Percentiles rank a stretch among this genome's conserved stretches.
Evolutionary conservation across 2,888 invertebrate species (phyloP).

Genomic region (Parnassius mnemosyne): DNA sequence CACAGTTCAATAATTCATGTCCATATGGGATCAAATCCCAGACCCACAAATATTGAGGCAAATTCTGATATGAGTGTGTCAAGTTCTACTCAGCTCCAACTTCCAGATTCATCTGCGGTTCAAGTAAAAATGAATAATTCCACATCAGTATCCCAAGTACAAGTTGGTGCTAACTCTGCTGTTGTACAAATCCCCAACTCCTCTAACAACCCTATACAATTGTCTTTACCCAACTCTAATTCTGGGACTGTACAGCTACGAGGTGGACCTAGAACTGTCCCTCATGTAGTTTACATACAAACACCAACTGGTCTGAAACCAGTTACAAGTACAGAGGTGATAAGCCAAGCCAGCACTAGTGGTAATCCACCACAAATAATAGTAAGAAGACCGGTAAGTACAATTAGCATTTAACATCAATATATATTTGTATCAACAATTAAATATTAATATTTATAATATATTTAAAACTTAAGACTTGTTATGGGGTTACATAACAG

Average conservation of each 20-base stretch:
- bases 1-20: constrained; percentile 73
- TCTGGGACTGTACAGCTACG: constrained; percentile 53
- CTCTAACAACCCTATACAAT: constrained; percentile 62
- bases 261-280: constrained; percentile 60
- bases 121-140: constrained; percentile 64
- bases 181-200: constrained; percentile 69
- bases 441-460: neutral
- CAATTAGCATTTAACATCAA: constrained; percentile 21
- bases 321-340: constrained; percentile 70
- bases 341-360: constrained; percentile 72
- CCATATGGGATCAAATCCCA: constrained; percentile 68
- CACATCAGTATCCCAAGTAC: constrained; percentile 60
- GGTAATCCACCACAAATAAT: constrained; percentile 76
- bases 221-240: constrained; percentile 46
- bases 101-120: constrained; percentile 55
- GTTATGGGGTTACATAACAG: too few relatives aligned
- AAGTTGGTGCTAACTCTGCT: constrained; percentile 57
- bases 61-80: constrained; percentile 58
- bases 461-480: neutral
- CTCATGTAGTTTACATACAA: constrained; percentile 83
- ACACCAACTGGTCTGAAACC: constrained; percentile 75
- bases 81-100: constrained; percentile 59
- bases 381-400: constrained; percentile 76
- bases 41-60: constrained; percentile 57
- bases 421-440: neutral